Evolutionary conservation across 2,797 vertebrate species (phyloP).

Genomic region (Chelonia mydas): DNA sequence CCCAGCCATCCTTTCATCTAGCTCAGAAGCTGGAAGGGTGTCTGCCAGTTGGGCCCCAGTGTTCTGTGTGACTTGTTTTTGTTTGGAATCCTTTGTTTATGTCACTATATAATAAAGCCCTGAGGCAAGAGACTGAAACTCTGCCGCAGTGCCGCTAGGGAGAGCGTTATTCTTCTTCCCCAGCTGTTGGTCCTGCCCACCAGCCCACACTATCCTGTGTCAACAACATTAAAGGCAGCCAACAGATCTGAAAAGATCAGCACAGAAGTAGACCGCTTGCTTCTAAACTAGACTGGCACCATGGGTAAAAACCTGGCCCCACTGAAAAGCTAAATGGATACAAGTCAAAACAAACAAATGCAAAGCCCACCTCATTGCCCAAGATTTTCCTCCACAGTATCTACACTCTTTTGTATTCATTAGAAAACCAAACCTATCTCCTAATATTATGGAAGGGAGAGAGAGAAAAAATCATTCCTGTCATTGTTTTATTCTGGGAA

Average conservation of each 20-base stretch:
- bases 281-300: neutral
- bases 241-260: constrained; percentile 8
- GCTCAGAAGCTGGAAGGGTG: neutral
- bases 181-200: neutral
- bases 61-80: neutral
- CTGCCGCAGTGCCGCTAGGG: rapidly evolving
- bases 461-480: constrained; percentile 7
- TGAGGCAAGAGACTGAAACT: neutral
- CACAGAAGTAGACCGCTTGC: neutral
- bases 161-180: neutral
- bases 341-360: constrained; percentile 64
- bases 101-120: rapidly evolving
- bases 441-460: constrained; percentile 28
- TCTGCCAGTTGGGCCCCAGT: neutral
- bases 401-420: constrained; percentile 69
- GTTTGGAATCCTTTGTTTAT: neutral
- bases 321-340: constrained; percentile 47
- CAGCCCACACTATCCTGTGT: rapidly evolving
- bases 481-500: neutral
- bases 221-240: neutral
- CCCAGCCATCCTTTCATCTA: rapidly evolving
- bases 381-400: constrained; percentile 53
- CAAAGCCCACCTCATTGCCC: constrained; percentile 24
- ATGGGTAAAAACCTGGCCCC: neutral
- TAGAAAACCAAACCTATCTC: constrained; percentile 71